phyloP scores from a whole-genome alignment of 2,797 vertebrate species.

The Sebastes minor region DNA sequence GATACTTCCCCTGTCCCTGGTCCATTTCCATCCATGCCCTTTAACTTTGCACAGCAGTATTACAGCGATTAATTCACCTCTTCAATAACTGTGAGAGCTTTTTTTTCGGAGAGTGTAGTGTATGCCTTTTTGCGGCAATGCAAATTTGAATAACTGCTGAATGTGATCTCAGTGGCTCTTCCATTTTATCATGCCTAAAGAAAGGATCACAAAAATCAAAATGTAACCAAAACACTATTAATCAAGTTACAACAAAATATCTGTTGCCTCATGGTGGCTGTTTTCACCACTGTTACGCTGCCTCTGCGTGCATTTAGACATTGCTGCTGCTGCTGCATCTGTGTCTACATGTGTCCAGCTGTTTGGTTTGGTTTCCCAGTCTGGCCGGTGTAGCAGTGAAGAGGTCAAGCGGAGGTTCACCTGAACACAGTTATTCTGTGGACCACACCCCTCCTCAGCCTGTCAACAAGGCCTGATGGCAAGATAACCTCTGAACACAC shows the following conservation, averaged over 20 bases:
- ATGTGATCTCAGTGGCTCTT: slow-evolving; percentile 22
- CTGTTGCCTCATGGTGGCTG: background rate
- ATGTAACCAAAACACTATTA: slow-evolving; percentile 5
- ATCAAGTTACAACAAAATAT: background rate
- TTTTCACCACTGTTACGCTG: background rate
- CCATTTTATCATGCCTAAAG: background rate
- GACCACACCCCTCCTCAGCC: background rate
- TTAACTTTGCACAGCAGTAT: slow-evolving; percentile 41
- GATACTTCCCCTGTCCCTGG: slow-evolving; percentile 54
- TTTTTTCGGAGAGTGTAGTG: slow-evolving; percentile 12
- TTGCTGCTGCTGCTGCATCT: background rate
- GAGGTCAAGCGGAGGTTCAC: slow-evolving; percentile 11
- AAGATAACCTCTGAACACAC: background rate
- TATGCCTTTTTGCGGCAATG: slow-evolving; percentile 35
- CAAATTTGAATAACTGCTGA: slow-evolving; percentile 31
- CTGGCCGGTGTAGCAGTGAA: background rate
- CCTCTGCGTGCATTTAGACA: background rate
- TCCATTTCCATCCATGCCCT: slow-evolving; percentile 67
- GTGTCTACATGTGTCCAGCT: background rate
- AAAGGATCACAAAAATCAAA: slow-evolving; percentile 2
- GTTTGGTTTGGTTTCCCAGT: background rate
- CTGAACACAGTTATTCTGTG: background rate
- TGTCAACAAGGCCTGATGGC: background rate
- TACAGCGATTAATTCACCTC: slow-evolving; percentile 58
- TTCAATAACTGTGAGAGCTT: slow-evolving; percentile 51